These are phyloP conservation scores for Bimastos eiseni DNA, from an alignment of 2,888 invertebrate species.

Conservation along the genomic window DNA sequence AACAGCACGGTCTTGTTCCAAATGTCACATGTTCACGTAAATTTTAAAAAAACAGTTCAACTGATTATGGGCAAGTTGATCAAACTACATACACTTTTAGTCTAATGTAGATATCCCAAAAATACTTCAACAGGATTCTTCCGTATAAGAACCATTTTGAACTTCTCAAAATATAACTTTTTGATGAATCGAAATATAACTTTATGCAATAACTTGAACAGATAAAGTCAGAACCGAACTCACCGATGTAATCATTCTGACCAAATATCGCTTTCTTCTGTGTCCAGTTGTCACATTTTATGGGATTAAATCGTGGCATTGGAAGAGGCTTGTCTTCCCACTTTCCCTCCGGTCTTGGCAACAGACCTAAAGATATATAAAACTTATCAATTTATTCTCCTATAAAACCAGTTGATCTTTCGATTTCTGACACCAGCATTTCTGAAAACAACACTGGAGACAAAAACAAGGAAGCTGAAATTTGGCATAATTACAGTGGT, in stretches of 20 bases:
- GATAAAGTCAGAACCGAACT: constrained; percentile 26
- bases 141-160: too few relatives aligned
- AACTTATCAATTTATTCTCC: neutral
- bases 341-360: constrained; percentile 42
- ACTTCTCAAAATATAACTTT: too few relatives aligned
- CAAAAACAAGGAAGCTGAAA: neutral
- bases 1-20: too few relatives aligned
- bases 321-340: constrained; percentile 41
- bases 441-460: neutral
- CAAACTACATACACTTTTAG: too few relatives aligned
- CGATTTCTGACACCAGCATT: neutral
- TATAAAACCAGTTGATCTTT: neutral
- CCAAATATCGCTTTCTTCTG: constrained; percentile 82
- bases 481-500: neutral
- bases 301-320: constrained; percentile 28
- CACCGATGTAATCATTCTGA: constrained; percentile 91
- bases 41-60: too few relatives aligned
- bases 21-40: too few relatives aligned
- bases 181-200: neutral
- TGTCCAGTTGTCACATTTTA: constrained; percentile 67
- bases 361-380: constrained; percentile 34
- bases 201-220: neutral
- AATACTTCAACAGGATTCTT: too few relatives aligned
- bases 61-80: too few relatives aligned
- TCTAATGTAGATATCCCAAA: too few relatives aligned